Conservation (phyloP, 2,797 vertebrate genomes). For the Sebastes trivittatus region DNA sequence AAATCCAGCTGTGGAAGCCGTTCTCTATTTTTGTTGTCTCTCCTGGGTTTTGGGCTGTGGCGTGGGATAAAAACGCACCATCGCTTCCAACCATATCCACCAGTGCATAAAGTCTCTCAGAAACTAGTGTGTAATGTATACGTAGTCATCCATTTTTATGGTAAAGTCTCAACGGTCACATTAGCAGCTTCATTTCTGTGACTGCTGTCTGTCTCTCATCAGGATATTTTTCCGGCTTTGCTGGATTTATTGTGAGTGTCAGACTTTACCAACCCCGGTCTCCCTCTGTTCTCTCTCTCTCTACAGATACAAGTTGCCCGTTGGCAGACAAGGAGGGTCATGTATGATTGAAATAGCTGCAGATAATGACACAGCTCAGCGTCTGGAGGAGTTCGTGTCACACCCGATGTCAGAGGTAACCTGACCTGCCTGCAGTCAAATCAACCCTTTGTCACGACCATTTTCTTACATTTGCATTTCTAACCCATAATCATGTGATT, state of each 20-base stretch:
- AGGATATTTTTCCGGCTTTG: slow-evolving; percentile 75
- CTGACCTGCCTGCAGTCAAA: slow-evolving; percentile 37
- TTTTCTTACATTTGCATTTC: slow-evolving; percentile 20
- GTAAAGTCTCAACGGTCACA: slow-evolving; percentile 64
- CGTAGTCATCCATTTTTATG: slow-evolving; percentile 44
- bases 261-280: slow-evolving; percentile 47
- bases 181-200: slow-evolving; percentile 65
- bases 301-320: slow-evolving; percentile 84
- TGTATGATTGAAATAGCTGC: slow-evolving; percentile 88
- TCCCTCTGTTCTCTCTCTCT: slow-evolving; percentile 43
- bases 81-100: slow-evolving; percentile 51
- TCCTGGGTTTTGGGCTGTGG: slow-evolving; percentile 49
- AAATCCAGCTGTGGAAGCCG: slow-evolving; percentile 49
- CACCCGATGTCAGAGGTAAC: slow-evolving; percentile 81
- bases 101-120: slow-evolving; percentile 43
- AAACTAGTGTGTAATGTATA: slow-evolving; percentile 54
- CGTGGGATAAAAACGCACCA: slow-evolving; percentile 50
- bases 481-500: slow-evolving; percentile 8
- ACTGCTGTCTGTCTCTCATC: slow-evolving; percentile 60
- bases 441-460: slow-evolving; percentile 15
- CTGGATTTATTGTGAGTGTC: slow-evolving; percentile 73
- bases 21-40: slow-evolving; percentile 56
- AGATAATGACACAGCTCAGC: slow-evolving; percentile 79
- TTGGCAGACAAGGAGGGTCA: slow-evolving; percentile 73
- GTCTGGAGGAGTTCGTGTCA: slow-evolving; percentile 72